phyloP scores from a whole-genome alignment of 2,113 vertebrate genomes.

The human (Homo sapiens) region GRCh38 chr6:148175001-148175500 shows the following conservation, averaged over 20 bases:
- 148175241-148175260: slow-evolving; percentile 68
- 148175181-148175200: slow-evolving; percentile 5
- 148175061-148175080: not conserved
- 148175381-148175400: slow-evolving; percentile 72
- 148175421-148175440: slow-evolving; percentile 54
- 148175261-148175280: slow-evolving; percentile 54
- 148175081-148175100: slow-evolving; percentile 18
- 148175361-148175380: slow-evolving; percentile 62
- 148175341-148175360: slow-evolving; percentile 76
- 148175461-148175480: slow-evolving; percentile 39
- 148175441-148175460: not conserved
- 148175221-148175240: slow-evolving; percentile 52
- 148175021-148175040: not conserved
- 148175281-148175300: slow-evolving; percentile 66
- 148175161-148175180: not conserved
- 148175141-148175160: slow-evolving; percentile 35
- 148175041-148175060: not conserved
- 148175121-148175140: not conserved
- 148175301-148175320: slow-evolving; percentile 49
- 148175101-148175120: not conserved
- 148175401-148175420: slow-evolving; percentile 22
- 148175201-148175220: slow-evolving; percentile 31
- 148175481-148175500: slow-evolving; percentile 26
- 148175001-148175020: not conserved
- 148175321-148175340: slow-evolving; percentile 51